Evolutionary conservation across 2,888 invertebrate species (phyloP).

Genomic region (Myathropa florea): DNA sequence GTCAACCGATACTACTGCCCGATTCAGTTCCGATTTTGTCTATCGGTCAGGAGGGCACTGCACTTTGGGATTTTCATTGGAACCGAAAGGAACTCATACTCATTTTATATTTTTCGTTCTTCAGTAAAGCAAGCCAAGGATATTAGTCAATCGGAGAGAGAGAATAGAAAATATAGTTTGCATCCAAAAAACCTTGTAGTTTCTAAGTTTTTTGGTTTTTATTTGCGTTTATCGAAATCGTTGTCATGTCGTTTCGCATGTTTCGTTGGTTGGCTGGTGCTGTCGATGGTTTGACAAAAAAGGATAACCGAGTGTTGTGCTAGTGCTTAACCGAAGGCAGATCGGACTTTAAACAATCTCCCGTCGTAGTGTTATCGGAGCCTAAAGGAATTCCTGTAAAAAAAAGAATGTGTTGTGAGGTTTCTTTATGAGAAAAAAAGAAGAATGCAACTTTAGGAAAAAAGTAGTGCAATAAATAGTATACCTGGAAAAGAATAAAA

Average conservation of each 20-base stretch:
- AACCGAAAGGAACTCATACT: slow-evolving; percentile 73
- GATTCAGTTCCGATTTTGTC: slow-evolving; percentile 76
- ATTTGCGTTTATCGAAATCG: background rate
- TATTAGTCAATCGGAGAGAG: slow-evolving; percentile 20
- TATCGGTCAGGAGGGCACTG: slow-evolving; percentile 78
- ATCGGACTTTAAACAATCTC: no score
- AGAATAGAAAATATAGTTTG: slow-evolving; percentile 8
- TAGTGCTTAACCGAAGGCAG: background rate
- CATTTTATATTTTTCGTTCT: slow-evolving; percentile 41
- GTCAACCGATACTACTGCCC: slow-evolving; percentile 73
- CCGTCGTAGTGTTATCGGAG: no score
- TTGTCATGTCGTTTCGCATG: background rate
- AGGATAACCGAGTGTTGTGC: background rate
- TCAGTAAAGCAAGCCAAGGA: slow-evolving; percentile 18
- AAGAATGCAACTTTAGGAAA: background rate
- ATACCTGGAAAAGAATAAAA: background rate
- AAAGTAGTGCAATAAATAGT: background rate
- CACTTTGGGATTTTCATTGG: slow-evolving; percentile 77
- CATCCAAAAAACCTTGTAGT: slow-evolving; percentile 8
- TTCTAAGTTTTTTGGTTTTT: slow-evolving; percentile 5
- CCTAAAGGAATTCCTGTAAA: no score
- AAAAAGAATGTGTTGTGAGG: background rate
- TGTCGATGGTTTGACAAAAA: background rate
- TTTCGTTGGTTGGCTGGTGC: background rate
- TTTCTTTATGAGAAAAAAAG: background rate